Evolutionary conservation across 1,140 invertebrate genomes (phyloP).

Genomic region (Nebria ingens): DNA sequence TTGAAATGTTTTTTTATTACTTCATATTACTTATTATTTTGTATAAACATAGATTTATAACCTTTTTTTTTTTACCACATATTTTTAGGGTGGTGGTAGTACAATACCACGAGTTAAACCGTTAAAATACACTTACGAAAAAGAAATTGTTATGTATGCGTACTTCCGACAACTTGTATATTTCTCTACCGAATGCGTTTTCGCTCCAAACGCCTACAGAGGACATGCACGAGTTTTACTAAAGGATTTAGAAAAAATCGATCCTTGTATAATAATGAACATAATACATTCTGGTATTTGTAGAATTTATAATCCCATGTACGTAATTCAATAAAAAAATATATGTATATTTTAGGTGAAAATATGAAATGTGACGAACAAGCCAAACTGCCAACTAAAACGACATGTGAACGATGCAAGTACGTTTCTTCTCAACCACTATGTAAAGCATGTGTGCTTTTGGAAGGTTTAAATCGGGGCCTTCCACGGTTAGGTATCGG

Average conservation of each 20-base stretch:
- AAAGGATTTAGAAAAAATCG: slow-evolving; percentile 92
- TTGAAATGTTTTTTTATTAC: too few species aligned
- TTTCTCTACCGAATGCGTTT: slow-evolving; percentile 98
- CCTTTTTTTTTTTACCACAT: slow-evolving; percentile 22
- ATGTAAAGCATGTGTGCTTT: slow-evolving; percentile 92
- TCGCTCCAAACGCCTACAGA: slow-evolving; percentile 96
- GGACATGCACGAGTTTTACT: slow-evolving; percentile 86
- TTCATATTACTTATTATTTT: slow-evolving; percentile 14
- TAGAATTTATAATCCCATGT: slow-evolving; percentile 13
- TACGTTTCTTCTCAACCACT: slow-evolving; percentile 93
- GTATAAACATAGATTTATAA: slow-evolving; percentile 12
- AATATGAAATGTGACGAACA: slow-evolving; percentile 70
- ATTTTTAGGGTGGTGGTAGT: slow-evolving; percentile 57
- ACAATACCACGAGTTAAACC: slow-evolving; percentile 91
- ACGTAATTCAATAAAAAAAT: background rate
- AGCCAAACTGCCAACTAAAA: slow-evolving; percentile 69
- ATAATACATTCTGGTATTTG: slow-evolving; percentile 87
- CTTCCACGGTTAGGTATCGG: slow-evolving; percentile 77
- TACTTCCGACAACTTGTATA: slow-evolving; percentile 96
- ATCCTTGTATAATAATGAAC: slow-evolving; percentile 90
- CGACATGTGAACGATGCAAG: slow-evolving; percentile 76
- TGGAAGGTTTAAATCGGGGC: slow-evolving; percentile 93
- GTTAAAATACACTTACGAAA: slow-evolving; percentile 98
- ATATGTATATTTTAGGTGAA: slow-evolving; percentile 54
- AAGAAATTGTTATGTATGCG: slow-evolving; percentile 99